Evolutionary conservation across 2,797 vertebrate genomes (phyloP), one percentile per base, ranked within the genome.

Genomic region (Xenentodon cancila): DNA sequence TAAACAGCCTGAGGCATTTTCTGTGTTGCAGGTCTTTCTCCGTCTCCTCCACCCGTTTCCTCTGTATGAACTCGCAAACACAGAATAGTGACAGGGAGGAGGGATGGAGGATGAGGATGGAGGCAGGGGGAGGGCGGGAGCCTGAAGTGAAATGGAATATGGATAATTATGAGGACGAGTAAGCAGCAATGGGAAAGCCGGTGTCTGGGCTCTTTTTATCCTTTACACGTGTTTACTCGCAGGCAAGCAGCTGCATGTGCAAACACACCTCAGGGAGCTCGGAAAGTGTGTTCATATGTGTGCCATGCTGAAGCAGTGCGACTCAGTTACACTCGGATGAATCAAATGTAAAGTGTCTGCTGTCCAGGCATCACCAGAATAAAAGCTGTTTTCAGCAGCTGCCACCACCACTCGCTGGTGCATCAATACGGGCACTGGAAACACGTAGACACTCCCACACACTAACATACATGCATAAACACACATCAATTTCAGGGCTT

Each of bases 301-400:
- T 74, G 60, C 68, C 58, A 56, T 71, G 68, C 60, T 44, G 58
- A 76, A 59, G 59, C 22, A 45, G 50, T 48, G 48, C 65, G 61
- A 78, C 52, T 32, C 63, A 22, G 42, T 59, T 25, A 53, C 56
- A 77, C 44, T 48, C 59, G 68, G 72, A 85, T 78, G 76, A 88
- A 76, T 84, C 77, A 84, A 80, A 87, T 73, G 80, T 59, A 37
- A 78, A 84, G 56, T 72, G 77, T 85, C 73, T 84, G 62, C 68
- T 79, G 65, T 61, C 54, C 0, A 19, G 77, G 65, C 13, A 48
- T 65, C 71, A 69, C 54, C 49, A 64, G 74, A 83, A 84, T 80
- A 76, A 82, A 83, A 73, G 63, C 77, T 71, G 75, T 80, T 81
- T 87, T 75, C 71, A 73, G 75, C 64, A 67, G 75, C 65, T 79